Evolutionary conservation across 1,140 invertebrate genomes (phyloP).

Genomic region (Frieseomelitta varia): DNA sequence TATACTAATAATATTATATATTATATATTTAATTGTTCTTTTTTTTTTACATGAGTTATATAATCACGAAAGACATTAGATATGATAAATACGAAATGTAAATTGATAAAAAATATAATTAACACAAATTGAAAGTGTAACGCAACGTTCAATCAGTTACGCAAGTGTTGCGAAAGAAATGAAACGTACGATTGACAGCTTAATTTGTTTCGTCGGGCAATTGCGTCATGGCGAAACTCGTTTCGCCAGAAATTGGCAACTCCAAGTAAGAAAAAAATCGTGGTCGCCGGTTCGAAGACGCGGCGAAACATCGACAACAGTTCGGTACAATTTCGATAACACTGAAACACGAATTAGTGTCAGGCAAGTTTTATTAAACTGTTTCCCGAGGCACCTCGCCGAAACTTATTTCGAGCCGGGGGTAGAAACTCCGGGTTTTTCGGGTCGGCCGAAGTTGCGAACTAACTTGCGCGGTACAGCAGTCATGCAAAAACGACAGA

Average conservation of each 20-base stretch:
- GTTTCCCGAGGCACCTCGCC: not conserved
- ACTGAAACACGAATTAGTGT: slow-evolving; percentile 20
- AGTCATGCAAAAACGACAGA: slow-evolving; percentile 53
- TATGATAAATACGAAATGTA: not conserved
- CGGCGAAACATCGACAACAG: too few relatives aligned
- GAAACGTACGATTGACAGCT: too few relatives aligned
- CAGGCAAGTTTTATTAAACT: slow-evolving; percentile 40
- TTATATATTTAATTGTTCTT: not conserved
- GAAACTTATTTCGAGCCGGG: slow-evolving; percentile 20
- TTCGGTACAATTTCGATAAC: slow-evolving; percentile 4
- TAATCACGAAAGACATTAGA: not conserved
- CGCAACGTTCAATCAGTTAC: too few relatives aligned
- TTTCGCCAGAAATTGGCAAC: not conserved
- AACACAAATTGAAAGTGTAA: too few relatives aligned
- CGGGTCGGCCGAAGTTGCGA: slow-evolving; percentile 9
- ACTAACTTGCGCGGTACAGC: slow-evolving; percentile 33
- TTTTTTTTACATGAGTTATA: not conserved
- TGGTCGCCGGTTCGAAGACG: not conserved
- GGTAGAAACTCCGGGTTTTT: slow-evolving; percentile 14
- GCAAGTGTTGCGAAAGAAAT: too few relatives aligned
- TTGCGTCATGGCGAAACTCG: too few relatives aligned
- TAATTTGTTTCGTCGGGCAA: too few relatives aligned
- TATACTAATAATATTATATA: too few relatives aligned
- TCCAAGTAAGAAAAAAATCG: not conserved
- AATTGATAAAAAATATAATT: too few relatives aligned